These are phyloP conservation scores for Kryptopterus vitreolus DNA, from an alignment of 2,797 vertebrate genomes.

Conservation along the genomic window DNA sequence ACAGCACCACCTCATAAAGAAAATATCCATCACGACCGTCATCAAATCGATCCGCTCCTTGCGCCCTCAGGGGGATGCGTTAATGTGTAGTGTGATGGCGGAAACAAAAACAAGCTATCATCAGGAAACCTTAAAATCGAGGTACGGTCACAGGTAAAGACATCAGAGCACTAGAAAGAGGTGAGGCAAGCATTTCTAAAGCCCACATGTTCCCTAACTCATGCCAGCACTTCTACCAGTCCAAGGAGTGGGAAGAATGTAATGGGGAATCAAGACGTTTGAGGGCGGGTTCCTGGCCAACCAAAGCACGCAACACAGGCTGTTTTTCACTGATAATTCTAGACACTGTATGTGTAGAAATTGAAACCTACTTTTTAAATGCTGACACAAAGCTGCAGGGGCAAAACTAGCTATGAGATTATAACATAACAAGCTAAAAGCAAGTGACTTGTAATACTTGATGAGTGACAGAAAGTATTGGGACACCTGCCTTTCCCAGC, in stretches of 20 bases:
- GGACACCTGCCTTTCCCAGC: too few relatives aligned
- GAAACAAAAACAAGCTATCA: constrained; percentile 22
- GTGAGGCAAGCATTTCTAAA: constrained; percentile 39
- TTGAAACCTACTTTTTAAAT: neutral
- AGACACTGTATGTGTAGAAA: neutral
- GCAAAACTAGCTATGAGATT: neutral
- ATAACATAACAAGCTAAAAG: neutral
- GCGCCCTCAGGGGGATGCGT: constrained; percentile 44
- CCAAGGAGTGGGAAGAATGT: constrained; percentile 44
- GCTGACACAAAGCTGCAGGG: neutral
- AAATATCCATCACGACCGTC: constrained; percentile 28
- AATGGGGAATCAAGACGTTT: constrained; percentile 42
- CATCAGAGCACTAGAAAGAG: constrained; percentile 57
- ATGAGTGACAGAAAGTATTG: too few relatives aligned
- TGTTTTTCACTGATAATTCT: constrained; percentile 31
- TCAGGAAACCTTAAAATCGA: constrained; percentile 60
- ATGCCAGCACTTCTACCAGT: constrained; percentile 52
- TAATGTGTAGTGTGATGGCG: constrained; percentile 18
- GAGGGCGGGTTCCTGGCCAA: constrained; percentile 24
- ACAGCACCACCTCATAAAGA: constrained; percentile 49
- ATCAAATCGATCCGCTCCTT: neutral
- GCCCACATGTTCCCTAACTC: constrained; percentile 51
- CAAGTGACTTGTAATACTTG: neutral
- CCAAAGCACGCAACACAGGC: constrained; percentile 26
- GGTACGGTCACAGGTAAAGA: constrained; percentile 57